Evolutionary conservation across 2,797 vertebrate species (phyloP).

Genomic region (Myiothlypis coronata): DNA sequence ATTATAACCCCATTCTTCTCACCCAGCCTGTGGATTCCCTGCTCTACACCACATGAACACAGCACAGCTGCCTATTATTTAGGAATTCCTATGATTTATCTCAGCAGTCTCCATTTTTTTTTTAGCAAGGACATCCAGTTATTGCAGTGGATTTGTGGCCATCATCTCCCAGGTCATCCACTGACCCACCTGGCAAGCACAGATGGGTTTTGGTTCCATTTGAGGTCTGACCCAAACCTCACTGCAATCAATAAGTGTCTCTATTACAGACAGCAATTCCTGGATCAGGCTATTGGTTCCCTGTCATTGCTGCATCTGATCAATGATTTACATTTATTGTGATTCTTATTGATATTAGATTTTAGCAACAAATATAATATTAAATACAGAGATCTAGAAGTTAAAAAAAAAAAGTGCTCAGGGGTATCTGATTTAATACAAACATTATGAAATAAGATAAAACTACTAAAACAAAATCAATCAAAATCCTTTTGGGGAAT

Average conservation of each 20-base stretch:
- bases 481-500: constrained; percentile 16
- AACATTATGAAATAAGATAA: constrained; percentile 42
- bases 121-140: background rate
- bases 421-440: constrained; percentile 28
- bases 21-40: background rate
- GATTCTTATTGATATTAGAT: constrained; percentile 4
- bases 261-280: background rate
- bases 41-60: background rate
- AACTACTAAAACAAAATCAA: constrained; percentile 45
- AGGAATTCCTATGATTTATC: background rate
- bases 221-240: background rate
- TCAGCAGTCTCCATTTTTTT: background rate
- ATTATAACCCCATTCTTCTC: background rate
- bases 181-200: background rate
- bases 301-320: background rate
- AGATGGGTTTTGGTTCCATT: background rate
- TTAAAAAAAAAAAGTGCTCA: background rate
- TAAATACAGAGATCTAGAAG: background rate
- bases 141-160: constrained; percentile 6
- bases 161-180: background rate
- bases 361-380: constrained; percentile 12
- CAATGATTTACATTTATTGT: background rate
- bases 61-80: background rate
- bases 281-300: background rate
- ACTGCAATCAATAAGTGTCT: background rate